Base-by-base conservation (phyloP, 2,797 vertebrate species). In the Nyctalus aviator region DNA sequence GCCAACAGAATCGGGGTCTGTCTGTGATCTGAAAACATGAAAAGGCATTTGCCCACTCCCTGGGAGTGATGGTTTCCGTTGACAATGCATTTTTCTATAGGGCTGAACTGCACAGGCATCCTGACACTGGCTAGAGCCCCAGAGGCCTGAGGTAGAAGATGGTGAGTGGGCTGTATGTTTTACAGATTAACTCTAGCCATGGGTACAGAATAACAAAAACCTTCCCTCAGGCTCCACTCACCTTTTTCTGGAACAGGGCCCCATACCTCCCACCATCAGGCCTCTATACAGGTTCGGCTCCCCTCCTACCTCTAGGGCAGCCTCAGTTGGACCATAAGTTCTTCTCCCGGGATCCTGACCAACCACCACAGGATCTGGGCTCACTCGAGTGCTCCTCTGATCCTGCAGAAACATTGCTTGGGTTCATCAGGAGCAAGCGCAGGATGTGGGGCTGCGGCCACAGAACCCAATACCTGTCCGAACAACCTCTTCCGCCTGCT, bases 31-130 rank as follows among this genome's bases (percentile, higher is more conserved):
- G 13, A 7, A 78, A 44, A 71, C 20, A 68, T 1, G 4, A 77
- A 37, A 53, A 73, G 8, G 6, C 32, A 20, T 25, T 30, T 32
- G 53, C 37, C 90, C 81, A 88, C 84, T 20, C 76, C 71, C 86
- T 8, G 0, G 86, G 89, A 97, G 96, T 97, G 96, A 93, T 92
- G 92, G 78, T 95, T 94, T 95, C 83, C 44, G 78, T 64, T 0
- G 0, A 81, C 94, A 84, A 55, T n/a, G 91, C 76, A 62, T 75
- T 69, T 97, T 94, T 93, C 73, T 84, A 48, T 72, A 30, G 72
- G 81, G 84, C 75, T 95, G 96, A 97, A 96, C 20, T 91, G 59
- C 93, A 92, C 90, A 90, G 91, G 96, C 93, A 89, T 96, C 96
- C 72, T 75, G 95, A 96, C n/a, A 27, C 37, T 62, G 30, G n/a